Percentiles rank a stretch among this genome's conserved stretches.
These are phyloP conservation scores for Ceryle rudis DNA, from an alignment of 2,797 vertebrate species.

Conservation along the genomic window DNA sequence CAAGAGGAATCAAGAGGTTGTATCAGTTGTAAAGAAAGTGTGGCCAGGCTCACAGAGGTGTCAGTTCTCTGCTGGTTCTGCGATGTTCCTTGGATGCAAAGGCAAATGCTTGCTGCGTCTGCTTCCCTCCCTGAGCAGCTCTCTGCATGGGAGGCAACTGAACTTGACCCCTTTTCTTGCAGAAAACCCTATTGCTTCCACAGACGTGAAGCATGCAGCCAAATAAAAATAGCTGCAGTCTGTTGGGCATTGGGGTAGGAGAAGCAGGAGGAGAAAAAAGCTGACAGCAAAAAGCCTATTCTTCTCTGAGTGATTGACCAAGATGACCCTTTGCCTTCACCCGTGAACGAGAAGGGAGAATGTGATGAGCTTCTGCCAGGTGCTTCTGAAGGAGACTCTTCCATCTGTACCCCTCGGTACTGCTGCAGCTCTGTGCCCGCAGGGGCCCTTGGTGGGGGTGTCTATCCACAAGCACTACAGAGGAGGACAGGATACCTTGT, in stretches of 20 bases:
- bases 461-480: neutral
- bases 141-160: neutral
- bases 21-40: rapidly evolving
- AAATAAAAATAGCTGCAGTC: neutral
- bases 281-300: neutral
- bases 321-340: neutral
- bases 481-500: neutral
- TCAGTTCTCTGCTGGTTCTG: neutral
- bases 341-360: neutral
- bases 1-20: neutral
- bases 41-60: neutral
- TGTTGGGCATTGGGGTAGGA: neutral
- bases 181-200: neutral
- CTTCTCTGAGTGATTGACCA: neutral
- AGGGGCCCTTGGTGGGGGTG: neutral
- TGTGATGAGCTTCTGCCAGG: neutral
- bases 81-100: neutral
- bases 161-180: neutral
- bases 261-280: too few relatives aligned
- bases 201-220: neutral
- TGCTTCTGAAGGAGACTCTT: neutral
- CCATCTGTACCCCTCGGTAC: neutral
- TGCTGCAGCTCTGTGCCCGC: neutral
- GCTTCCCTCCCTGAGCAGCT: neutral
- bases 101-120: neutral